Base-by-base conservation (phyloP, 2,888 invertebrate species). In the Hoplodrina ambigua region DNA sequence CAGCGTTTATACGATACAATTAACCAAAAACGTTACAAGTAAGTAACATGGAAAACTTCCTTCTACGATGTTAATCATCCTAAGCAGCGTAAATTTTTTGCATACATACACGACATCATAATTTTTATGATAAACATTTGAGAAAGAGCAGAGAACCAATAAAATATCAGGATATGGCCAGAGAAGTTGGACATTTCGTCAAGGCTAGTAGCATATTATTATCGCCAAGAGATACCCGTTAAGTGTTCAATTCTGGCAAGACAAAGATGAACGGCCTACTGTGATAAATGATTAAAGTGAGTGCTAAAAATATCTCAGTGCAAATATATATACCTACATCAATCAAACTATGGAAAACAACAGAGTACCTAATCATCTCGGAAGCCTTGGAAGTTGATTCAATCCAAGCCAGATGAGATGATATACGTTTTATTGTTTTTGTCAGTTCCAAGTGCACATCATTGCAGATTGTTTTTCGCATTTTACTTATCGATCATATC, bases 311-410 rank as follows among this genome's bases (percentile, higher is more conserved):
- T 69, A 68, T 61, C 55, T 54, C 49, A 33, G 46, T 63, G 64
- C 55, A 65, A 49, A 54, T 60, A 70, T 70, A 53, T 30, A 46
- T 76, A 65, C 37, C 56, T 63, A 80, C 67, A 86, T 84, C 82
- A 78, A 85, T 81, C 83, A 85, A 74, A 79, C 57, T 69, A 54
- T 74, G 87, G 87, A 87, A 87, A 89, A 84, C 78, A 86, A 86
- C 85, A 66, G 71, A 78, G 78, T 70, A 46, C 46, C 46, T 46
- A 84, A 87, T 85, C 86, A 84, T 65, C 58, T 75, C 59, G 13
- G 86, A 87, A 86, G 76, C 82, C 86, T 69, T 82, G 74, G 64
- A 68, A 75, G 70, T 70, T 65, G 76, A 82, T 85, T 76, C 62
- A 77, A 54, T 72, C 65, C 73, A 72, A 60, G 53, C 52, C 52